Conservation (phyloP, 64 coral and sea anemone species). For the Montipora efflorescens region DNA sequence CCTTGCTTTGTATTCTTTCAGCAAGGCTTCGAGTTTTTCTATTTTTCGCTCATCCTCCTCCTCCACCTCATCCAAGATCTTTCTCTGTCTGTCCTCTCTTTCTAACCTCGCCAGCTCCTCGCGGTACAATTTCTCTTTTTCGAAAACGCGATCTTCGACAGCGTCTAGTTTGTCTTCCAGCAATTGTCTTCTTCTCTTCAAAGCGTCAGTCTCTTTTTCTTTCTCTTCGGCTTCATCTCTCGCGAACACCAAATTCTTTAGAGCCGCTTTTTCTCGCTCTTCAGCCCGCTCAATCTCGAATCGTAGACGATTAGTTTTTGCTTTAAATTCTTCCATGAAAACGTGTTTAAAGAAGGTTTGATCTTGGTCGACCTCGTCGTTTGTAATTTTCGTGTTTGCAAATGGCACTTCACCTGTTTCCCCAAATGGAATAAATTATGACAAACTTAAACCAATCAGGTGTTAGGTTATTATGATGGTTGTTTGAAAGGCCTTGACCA, state of each 20-base stretch:
- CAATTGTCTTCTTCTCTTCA: slow-evolving; percentile 31
- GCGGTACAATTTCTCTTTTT: slow-evolving; percentile 33
- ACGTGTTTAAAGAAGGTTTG: neutral
- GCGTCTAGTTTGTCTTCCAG: slow-evolving; percentile 45
- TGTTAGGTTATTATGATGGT: neutral
- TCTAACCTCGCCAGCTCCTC: slow-evolving; percentile 34
- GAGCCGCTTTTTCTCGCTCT: slow-evolving; percentile 41
- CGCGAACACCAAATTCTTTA: slow-evolving; percentile 9
- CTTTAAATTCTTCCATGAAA: slow-evolving; percentile 71
- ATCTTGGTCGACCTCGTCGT: neutral
- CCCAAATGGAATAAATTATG: slow-evolving; percentile 49
- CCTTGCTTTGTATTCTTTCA: slow-evolving; percentile 9
- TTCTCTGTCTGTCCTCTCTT: slow-evolving; percentile 42
- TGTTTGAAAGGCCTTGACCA: neutral
- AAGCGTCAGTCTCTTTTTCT: slow-evolving; percentile 34
- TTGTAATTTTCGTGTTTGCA: slow-evolving; percentile 8
- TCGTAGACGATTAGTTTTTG: slow-evolving; percentile 39
- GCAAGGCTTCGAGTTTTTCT: slow-evolving; percentile 25
- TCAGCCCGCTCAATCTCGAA: slow-evolving; percentile 62
- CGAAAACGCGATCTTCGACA: slow-evolving; percentile 49
- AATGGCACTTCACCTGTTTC: slow-evolving; percentile 46
- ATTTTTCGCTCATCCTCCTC: slow-evolving; percentile 54
- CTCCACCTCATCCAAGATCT: slow-evolving; percentile 57
- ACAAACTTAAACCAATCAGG: slow-evolving; percentile 6
- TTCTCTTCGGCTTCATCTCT: slow-evolving; percentile 27